Conservation (phyloP, 1,140 invertebrate genomes). For the Leptestheria dahalacensis region DNA sequence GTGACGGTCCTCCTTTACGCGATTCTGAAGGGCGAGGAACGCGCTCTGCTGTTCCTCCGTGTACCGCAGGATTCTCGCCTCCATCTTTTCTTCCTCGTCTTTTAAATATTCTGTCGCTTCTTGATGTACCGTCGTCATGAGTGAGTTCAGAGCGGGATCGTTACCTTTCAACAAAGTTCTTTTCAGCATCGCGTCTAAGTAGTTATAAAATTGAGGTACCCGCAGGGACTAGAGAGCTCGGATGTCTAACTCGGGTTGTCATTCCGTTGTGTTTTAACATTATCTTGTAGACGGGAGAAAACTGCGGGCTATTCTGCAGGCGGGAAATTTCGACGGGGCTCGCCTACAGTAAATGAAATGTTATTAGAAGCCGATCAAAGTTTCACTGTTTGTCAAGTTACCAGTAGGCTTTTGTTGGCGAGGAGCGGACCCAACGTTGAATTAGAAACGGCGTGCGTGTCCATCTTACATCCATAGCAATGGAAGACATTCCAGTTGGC, state of each 20-base stretch:
- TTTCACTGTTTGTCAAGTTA: background rate
- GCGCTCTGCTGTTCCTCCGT: conserved; percentile 9
- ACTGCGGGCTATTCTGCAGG: background rate
- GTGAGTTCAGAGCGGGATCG: background rate
- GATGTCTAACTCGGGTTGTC: background rate
- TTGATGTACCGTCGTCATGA: background rate
- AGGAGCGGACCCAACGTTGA: background rate
- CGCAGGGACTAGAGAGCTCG: background rate
- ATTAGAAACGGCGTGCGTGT: background rate
- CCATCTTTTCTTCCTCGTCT: conserved; percentile 2
- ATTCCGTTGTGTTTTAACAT: background rate
- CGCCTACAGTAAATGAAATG: background rate
- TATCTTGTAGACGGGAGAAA: background rate
- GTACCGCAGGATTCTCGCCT: background rate
- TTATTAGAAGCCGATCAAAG: background rate
- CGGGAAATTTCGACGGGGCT: background rate
- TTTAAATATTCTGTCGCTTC: background rate
- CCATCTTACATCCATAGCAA: conserved; percentile 5
- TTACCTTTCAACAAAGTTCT: background rate
- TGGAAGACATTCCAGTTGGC: conserved; percentile 1
- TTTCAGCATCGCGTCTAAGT: background rate
- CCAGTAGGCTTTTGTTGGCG: background rate
- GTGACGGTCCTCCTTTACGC: background rate
- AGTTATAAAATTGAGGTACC: background rate
- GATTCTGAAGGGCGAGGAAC: background rate